Base-by-base conservation (phyloP, 2,797 vertebrate species). In the Enteromius paludinosus region DNA sequence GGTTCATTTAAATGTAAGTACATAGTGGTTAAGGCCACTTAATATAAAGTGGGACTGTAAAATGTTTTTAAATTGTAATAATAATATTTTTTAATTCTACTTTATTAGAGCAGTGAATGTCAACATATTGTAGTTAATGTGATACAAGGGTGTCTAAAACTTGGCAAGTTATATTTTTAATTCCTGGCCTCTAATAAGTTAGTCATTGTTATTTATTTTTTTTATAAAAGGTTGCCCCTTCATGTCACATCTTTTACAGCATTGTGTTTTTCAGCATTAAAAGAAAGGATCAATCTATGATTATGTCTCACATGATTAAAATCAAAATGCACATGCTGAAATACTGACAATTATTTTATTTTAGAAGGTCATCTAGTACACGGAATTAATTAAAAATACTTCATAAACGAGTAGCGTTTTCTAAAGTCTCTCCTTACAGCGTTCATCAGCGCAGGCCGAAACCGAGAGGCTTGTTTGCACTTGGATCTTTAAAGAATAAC, bases 401-500 rank as follows among this genome's bases (percentile, higher is more conserved):
- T 30, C 62, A 35, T 20, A 20, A 65, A 43, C 12, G 30, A 65
- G 17, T 35, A 35, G 9, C 0, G 2, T 35, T 52, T 54, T 54
- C n/a, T 35, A 73, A 73, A 2, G 41, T 25, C 14, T 69, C 66
- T 15, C 10, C 66, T 69, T 8, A 30, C 70, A 9, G 28, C 47
- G 33, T 72, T 52, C 8, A 11, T 71, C 25, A 49, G 69, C 18
- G 15, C 69, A 52, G 45, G 10, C 47, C 18, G 18, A 73, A 33
- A n/a, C 30, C 1, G 30, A 35, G 70, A 73, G 20, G 30, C 49
- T 54, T 23, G 71, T 73, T 73, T 54, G 71, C 49, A 35, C 49
- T 9, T 7, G 71, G 71, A 73, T 73, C 71, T 73, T 73, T 73
- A 54, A 73, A 73, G 71, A 73, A 73, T 73, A 73, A 54, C 49